Evolutionary conservation across 2,888 invertebrate species (phyloP), one percentile per base, ranked within the genome.

Genomic region (Smittia aterrima): DNA sequence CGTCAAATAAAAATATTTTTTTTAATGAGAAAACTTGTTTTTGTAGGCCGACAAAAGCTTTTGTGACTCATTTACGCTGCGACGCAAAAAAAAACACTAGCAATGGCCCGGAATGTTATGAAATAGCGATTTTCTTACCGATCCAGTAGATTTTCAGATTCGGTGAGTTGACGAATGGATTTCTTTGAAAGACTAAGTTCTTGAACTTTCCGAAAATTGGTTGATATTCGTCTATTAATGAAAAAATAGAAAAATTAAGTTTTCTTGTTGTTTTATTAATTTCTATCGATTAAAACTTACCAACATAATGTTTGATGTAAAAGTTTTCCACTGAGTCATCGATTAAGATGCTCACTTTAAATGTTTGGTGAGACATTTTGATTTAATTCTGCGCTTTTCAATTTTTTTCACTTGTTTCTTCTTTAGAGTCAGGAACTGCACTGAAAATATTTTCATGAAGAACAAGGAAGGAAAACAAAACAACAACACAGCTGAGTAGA

Each of bases 121-220:
- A 72, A 72, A 72, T 64, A 58, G 7, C 9, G 18, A 58, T 18
- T 13, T n/a, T 16, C 72, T 74, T 27, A 74, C 74, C 74, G 9
- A 74, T 74, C 74, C 74, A 74, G 25, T 66, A 74, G 25, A 74
- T 25, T 22, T 74, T 74, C 27, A 74, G 64, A n/a, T 41, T 41
- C 18, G 64, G 66, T 16, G 25, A 11, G 40, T 66, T 66, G 6
- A 66, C 66, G 4, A 1, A 40, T 18, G 74, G 74, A 27, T 74
- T 74, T n/a, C 74, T 24, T 1, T 47, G 25, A 16, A 74, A 74
- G 0, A 74, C 66, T 1, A 38, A 1, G 3, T 54, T 27, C 27
- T 74, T 27, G 47, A 74, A 66, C 18, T 53, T 38, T 2, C n/a
- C 24, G 20, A 41, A 47, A 2, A 40, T 13, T 13, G 72, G 72